These are phyloP conservation scores for Sialia sialis DNA, from an alignment of 2,113 vertebrate genomes.

Conservation along the genomic window DNA sequence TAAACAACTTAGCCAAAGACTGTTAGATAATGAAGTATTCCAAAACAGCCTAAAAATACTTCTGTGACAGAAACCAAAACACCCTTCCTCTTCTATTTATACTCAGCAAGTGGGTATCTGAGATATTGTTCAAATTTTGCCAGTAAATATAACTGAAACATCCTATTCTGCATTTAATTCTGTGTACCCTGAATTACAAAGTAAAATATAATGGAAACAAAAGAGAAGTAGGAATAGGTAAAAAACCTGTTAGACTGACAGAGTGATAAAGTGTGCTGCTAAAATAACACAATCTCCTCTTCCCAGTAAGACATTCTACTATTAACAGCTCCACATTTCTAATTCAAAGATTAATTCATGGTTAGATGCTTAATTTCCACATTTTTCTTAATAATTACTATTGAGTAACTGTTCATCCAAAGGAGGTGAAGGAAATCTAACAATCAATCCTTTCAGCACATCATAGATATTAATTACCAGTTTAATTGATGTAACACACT, in stretches of 20 bases:
- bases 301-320: neutral
- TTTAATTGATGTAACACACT: neutral
- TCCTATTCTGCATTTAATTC: neutral
- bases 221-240: neutral
- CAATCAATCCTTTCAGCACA: neutral
- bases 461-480: neutral
- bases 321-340: neutral
- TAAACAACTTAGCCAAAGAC: neutral
- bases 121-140: slow-evolving; percentile 34
- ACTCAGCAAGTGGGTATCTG: slow-evolving; percentile 22
- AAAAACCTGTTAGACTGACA: neutral
- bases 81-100: slow-evolving; percentile 40
- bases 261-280: neutral
- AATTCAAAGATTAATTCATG: neutral
- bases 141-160: slow-evolving; percentile 3
- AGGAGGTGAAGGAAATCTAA: neutral
- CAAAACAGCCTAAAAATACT: slow-evolving; percentile 37
- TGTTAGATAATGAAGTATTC: slow-evolving; percentile 27
- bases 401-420: neutral
- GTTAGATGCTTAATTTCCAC: neutral
- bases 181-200: neutral
- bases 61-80: slow-evolving; percentile 25
- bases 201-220: neutral
- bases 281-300: neutral
- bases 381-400: neutral